Conservation (phyloP, 2,888 invertebrate species). For the Drosophila fungiperda region DNA sequence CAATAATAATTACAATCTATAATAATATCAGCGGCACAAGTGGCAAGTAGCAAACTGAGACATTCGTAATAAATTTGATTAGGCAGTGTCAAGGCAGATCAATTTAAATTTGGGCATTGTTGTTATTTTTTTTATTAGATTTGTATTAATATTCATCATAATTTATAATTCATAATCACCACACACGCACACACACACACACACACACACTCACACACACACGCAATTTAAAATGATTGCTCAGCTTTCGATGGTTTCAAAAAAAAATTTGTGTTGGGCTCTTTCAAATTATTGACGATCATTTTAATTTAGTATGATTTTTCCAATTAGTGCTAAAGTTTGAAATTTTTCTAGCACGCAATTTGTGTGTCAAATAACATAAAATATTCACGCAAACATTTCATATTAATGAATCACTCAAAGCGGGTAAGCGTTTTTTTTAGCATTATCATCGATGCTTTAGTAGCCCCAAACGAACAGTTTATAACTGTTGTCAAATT, state of each 20-base stretch:
- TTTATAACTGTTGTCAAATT: not conserved
- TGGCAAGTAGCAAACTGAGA: conserved; percentile 21
- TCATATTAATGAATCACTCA: conserved; percentile 23
- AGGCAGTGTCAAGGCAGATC: conserved; percentile 58
- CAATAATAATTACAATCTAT: conserved; percentile 45
- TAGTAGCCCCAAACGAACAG: not conserved
- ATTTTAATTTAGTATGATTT: conserved; percentile 70
- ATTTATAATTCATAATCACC: conserved; percentile 51
- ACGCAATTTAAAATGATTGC: conserved; percentile 28
- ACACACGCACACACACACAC: conserved; percentile 15
- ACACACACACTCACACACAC: conserved; percentile 11
- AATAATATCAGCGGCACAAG: conserved; percentile 14
- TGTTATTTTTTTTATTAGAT: conserved; percentile 45
- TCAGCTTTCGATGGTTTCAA: conserved; percentile 26
- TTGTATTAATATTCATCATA: conserved; percentile 46
- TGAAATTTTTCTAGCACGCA: conserved; percentile 20
- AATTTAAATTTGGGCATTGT: conserved; percentile 36
- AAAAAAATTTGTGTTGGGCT: conserved; percentile 34
- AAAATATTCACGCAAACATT: not conserved
- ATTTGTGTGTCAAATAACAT: not conserved
- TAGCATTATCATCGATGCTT: not conserved
- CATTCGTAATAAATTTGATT: conserved; percentile 47
- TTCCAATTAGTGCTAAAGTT: conserved; percentile 69
- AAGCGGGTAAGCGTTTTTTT: conserved; percentile 42
- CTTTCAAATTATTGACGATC: conserved; percentile 59